A percentile compares a stretch with the other conserved stretches of the same genome.
These are phyloP conservation scores for Theropithecus gelada DNA, from an alignment of 2,113 vertebrate genomes.

Conservation along the genomic window DNA sequence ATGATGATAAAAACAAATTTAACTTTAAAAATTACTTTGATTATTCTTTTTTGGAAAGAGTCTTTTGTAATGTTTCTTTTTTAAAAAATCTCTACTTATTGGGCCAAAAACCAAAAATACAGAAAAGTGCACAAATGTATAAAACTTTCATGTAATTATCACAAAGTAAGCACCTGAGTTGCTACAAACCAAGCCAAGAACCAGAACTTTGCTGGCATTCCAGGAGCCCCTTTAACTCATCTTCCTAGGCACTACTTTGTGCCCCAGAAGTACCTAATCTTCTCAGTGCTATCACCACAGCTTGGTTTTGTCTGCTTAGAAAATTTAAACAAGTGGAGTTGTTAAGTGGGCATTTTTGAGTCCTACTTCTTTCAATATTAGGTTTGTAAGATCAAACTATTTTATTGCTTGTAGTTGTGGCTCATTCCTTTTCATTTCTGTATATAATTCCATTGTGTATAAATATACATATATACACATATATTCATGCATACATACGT, in stretches of 20 bases:
- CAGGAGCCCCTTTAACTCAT: background rate
- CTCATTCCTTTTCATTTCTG: background rate
- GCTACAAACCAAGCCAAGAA: background rate
- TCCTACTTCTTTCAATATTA: background rate
- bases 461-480: background rate
- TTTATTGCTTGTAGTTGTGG: background rate
- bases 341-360: background rate
- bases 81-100: background rate
- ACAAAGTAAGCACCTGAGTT: background rate
- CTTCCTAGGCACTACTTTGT: background rate
- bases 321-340: background rate
- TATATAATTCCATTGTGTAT: background rate
- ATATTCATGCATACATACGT: background rate
- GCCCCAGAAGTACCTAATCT: background rate
- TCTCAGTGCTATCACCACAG: background rate
- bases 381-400: background rate
- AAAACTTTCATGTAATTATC: background rate
- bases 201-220: background rate
- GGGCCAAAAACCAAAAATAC: background rate
- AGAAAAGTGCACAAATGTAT: background rate
- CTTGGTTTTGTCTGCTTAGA: background rate
- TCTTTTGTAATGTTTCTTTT: background rate
- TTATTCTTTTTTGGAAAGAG: background rate
- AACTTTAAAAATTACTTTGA: background rate
- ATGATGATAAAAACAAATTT: slow-evolving; percentile 6